phyloP scores from a whole-genome alignment of 2,888 invertebrate species.

The Catocala nupta region DNA sequence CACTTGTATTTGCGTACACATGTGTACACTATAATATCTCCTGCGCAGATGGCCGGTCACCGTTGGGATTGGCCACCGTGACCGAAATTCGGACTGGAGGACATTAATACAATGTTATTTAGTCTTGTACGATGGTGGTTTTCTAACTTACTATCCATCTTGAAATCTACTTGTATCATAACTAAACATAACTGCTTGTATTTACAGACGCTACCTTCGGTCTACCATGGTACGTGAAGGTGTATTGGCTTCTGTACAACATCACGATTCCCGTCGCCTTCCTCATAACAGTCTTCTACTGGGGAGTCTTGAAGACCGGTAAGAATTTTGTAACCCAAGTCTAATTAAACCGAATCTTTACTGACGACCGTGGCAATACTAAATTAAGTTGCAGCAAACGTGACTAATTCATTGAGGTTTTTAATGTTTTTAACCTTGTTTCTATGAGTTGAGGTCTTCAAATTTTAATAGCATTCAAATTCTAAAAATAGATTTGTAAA shows the following conservation, averaged over 20 bases:
- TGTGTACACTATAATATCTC: too few species aligned
- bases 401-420: not conserved
- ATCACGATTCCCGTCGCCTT: conserved; percentile 81
- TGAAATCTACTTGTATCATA: too few species aligned
- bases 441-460: not conserved
- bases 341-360: not conserved
- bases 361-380: not conserved
- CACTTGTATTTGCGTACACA: too few species aligned
- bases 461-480: not conserved
- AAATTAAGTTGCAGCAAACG: conserved; percentile 1
- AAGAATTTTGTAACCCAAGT: conserved; percentile 47
- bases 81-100: too few species aligned
- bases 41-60: too few species aligned
- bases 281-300: conserved; percentile 83
- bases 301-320: conserved; percentile 77
- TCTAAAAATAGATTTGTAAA: not conserved
- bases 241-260: conserved; percentile 84
- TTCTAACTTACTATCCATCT: too few species aligned
- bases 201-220: conserved; percentile 75
- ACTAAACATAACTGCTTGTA: conserved; percentile 3
- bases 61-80: too few species aligned
- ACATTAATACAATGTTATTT: too few species aligned
- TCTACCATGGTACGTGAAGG: conserved; percentile 80
- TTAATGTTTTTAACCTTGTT: not conserved
- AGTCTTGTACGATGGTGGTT: too few species aligned